Percentiles rank a stretch among this genome's conserved stretches.
Conservation (phyloP, 2,113 vertebrate species). For the Chunga burmeisteri region DNA sequence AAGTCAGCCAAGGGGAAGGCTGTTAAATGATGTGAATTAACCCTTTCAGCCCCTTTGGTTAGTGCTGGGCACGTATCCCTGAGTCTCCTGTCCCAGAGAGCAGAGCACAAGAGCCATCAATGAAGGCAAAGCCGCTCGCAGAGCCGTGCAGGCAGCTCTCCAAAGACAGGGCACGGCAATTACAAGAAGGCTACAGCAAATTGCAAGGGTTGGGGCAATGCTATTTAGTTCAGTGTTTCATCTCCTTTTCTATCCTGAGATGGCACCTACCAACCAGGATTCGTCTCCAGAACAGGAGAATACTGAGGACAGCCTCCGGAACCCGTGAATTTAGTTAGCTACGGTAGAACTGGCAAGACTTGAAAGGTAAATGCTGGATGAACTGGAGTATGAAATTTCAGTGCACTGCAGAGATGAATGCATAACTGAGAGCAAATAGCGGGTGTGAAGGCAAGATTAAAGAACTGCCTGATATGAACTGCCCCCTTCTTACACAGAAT, state of each 20-base stretch:
- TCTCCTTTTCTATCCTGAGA: not conserved
- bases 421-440: not conserved
- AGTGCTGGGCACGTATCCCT: not conserved
- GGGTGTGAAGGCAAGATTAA: not conserved
- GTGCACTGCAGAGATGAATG: accelerated
- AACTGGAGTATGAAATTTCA: not conserved
- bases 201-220: not conserved
- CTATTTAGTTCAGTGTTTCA: not conserved
- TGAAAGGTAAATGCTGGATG: not conserved
- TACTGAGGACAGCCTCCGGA: not conserved
- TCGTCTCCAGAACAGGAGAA: not conserved
- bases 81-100: not conserved
- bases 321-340: not conserved
- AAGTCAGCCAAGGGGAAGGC: not conserved
- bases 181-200: not conserved
- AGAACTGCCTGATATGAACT: not conserved
- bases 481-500: not conserved
- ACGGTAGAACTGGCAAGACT: not conserved
- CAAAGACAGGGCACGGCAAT: not conserved
- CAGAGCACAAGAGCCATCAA: not conserved
- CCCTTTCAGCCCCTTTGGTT: not conserved
- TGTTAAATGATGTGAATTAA: not conserved
- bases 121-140: accelerated
- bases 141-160: not conserved
- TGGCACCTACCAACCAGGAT: not conserved